phyloP scores from a whole-genome alignment of 2,888 invertebrate species.

The Sycophila texana region DNA sequence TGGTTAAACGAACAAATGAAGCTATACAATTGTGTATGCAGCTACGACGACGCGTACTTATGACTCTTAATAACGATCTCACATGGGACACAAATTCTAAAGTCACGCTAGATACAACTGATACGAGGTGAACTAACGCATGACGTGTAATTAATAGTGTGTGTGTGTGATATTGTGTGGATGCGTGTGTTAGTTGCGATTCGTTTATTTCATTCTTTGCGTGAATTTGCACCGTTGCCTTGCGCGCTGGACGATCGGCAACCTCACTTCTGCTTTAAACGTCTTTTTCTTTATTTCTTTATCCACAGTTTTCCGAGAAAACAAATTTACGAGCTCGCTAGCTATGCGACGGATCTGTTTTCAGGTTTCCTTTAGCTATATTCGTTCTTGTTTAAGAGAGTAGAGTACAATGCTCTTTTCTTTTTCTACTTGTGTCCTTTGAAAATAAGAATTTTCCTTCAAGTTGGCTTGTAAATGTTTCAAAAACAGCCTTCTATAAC shows the following conservation, averaged over 20 bases:
- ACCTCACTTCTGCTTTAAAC: neutral
- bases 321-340: neutral
- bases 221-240: constrained; percentile 30
- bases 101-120: constrained; percentile 34
- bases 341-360: constrained; percentile 16
- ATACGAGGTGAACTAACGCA: constrained; percentile 32
- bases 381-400: constrained; percentile 24
- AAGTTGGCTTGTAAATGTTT: too few relatives aligned
- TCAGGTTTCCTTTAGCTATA: constrained; percentile 11
- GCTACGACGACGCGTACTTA: constrained; percentile 3
- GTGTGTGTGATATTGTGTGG: constrained; percentile 4
- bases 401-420: constrained; percentile 4
- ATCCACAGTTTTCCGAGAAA: neutral
- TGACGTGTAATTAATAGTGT: constrained; percentile 27
- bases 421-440: constrained; percentile 1
- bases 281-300: constrained; percentile 1
- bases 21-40: constrained; percentile 31
- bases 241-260: constrained; percentile 37
- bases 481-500: too few relatives aligned
- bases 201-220: constrained; percentile 31
- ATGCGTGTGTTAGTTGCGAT: neutral
- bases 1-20: constrained; percentile 40
- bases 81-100: constrained; percentile 31
- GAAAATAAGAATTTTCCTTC: neutral
- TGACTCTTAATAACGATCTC: constrained; percentile 9